These are phyloP conservation scores for Ophion ventricosus DNA, from an alignment of 2,888 invertebrate species.

Conservation along the genomic window DNA sequence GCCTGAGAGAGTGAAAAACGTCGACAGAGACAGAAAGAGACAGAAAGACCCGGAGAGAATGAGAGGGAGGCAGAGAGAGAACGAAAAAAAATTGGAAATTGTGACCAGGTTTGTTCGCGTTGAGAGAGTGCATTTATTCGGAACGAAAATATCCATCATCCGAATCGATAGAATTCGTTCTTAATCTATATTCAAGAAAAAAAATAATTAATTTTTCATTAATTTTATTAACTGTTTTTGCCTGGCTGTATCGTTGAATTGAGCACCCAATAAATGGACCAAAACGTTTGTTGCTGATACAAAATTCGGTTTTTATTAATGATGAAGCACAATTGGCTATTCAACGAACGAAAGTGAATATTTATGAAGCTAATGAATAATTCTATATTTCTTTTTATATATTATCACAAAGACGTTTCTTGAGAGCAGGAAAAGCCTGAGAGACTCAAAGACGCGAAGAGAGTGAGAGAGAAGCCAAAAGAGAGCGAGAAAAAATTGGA, in stretches of 20 bases:
- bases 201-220: background rate
- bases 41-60: too few relatives aligned
- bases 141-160: conserved; percentile 19
- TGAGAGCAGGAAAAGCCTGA: too few relatives aligned
- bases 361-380: conserved; percentile 20
- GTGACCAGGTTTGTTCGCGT: background rate
- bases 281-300: background rate
- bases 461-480: too few relatives aligned
- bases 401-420: too few relatives aligned
- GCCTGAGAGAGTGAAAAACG: too few relatives aligned
- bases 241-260: background rate
- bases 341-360: background rate
- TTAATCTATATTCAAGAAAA: too few relatives aligned
- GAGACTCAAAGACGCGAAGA: too few relatives aligned
- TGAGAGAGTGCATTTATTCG: background rate
- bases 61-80: too few relatives aligned
- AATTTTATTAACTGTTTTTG: background rate
- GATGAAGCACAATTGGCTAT: background rate
- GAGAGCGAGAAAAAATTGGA: conserved; percentile 20
- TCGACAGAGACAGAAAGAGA: too few relatives aligned
- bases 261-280: background rate
- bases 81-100: conserved; percentile 18
- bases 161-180: too few relatives aligned
- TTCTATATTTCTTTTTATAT: background rate
- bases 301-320: background rate